phyloP scores from a whole-genome alignment of 1,140 invertebrate genomes.

The Drosophila kepulauana region DNA sequence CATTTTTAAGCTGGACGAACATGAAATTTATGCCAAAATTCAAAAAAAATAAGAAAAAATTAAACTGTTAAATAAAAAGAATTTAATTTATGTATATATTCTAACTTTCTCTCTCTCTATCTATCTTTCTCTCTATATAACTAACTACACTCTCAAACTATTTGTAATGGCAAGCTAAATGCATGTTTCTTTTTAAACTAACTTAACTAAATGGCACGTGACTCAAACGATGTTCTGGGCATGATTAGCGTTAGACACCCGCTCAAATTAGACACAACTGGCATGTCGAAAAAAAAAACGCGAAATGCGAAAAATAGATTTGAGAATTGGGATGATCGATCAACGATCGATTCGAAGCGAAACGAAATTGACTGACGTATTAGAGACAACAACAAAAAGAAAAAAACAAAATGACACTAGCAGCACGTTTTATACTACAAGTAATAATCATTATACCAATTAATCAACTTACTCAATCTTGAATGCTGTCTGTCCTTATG shows the following conservation, averaged over 20 bases:
- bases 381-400: not conserved
- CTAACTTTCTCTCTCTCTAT: slow-evolving; percentile 29
- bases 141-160: slow-evolving; percentile 16
- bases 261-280: slow-evolving; percentile 37
- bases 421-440: slow-evolving; percentile 36
- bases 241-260: slow-evolving; percentile 64
- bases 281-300: slow-evolving; percentile 25
- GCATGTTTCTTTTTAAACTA: slow-evolving; percentile 65
- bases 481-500: slow-evolving; percentile 46
- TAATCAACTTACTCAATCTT: slow-evolving; percentile 23
- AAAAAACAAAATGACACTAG: slow-evolving; percentile 13
- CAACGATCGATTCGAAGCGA: slow-evolving; percentile 5
- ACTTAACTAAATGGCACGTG: slow-evolving; percentile 33
- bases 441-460: slow-evolving; percentile 17
- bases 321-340: not conserved
- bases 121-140: slow-evolving; percentile 20
- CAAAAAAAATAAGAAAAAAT: slow-evolving; percentile 48
- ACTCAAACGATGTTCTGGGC: slow-evolving; percentile 40
- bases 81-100: slow-evolving; percentile 46
- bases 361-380: slow-evolving; percentile 30
- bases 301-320: not conserved
- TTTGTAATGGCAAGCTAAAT: slow-evolving; percentile 54
- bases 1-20: slow-evolving; percentile 71
- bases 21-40: slow-evolving; percentile 76
- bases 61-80: slow-evolving; percentile 29